These are phyloP conservation scores for Nylanderia fulva DNA, from an alignment of 1,140 invertebrate genomes.

Conservation along the genomic window DNA sequence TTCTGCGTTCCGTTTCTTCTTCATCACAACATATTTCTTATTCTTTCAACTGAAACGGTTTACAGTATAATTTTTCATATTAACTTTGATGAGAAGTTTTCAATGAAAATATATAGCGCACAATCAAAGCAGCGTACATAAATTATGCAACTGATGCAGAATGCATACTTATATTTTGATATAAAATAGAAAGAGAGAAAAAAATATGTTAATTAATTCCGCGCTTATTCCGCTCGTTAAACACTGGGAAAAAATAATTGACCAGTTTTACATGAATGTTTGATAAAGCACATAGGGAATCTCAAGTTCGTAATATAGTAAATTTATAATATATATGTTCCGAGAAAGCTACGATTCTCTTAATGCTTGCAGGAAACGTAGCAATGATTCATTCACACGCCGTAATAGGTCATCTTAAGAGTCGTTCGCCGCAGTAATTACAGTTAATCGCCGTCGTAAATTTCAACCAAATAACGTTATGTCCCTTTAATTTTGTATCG, in stretches of 20 bases:
- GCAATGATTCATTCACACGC: slow-evolving; percentile 61
- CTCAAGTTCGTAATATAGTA: slow-evolving; percentile 13
- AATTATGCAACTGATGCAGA: slow-evolving; percentile 36
- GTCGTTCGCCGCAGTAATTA: slow-evolving; percentile 42
- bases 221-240: slow-evolving; percentile 42
- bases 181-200: slow-evolving; percentile 7
- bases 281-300: not conserved
- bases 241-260: slow-evolving; percentile 42
- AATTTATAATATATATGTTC: too few relatives aligned
- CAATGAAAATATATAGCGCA: not conserved
- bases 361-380: slow-evolving; percentile 56
- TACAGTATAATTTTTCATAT: slow-evolving; percentile 4
- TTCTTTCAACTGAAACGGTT: slow-evolving; percentile 21
- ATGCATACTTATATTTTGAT: not conserved
- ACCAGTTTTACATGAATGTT: slow-evolving; percentile 17
- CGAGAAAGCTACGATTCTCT: slow-evolving; percentile 67
- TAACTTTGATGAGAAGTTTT: not conserved
- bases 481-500: not conserved
- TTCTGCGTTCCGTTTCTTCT: not conserved
- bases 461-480: slow-evolving; percentile 5
- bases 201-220: slow-evolving; percentile 53
- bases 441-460: slow-evolving; percentile 41
- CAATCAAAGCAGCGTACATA: slow-evolving; percentile 9
- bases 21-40: not conserved
- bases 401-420: slow-evolving; percentile 13